Evolutionary conservation across 2,888 invertebrate species (phyloP).

Genomic region (Yponomeuta malinellus): DNA sequence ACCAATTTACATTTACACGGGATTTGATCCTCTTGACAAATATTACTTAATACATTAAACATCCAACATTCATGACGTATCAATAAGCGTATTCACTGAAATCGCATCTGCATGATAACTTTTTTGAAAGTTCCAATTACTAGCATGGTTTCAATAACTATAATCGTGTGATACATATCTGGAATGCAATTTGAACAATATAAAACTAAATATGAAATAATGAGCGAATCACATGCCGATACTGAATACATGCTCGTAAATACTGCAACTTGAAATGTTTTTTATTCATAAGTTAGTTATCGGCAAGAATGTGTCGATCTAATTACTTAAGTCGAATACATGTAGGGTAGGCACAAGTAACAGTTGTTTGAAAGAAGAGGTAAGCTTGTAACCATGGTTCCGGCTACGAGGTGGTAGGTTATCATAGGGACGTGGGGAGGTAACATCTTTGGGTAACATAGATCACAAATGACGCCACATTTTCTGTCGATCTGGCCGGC

Average conservation of each 20-base stretch:
- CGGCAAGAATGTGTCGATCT: background rate
- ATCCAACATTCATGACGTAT: background rate
- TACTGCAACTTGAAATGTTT: too few relatives aligned
- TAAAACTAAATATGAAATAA: too few relatives aligned
- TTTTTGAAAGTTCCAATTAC: background rate
- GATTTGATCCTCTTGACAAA: too few relatives aligned
- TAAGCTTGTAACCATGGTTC: slow-evolving; percentile 7
- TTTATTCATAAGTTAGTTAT: background rate
- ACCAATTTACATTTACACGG: too few relatives aligned
- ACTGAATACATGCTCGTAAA: background rate
- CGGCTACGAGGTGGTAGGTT: slow-evolving; percentile 7
- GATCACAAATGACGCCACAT: background rate
- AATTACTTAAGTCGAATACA: background rate
- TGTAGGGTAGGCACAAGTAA: background rate
- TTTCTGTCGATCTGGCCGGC: background rate
- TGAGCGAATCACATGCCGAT: background rate
- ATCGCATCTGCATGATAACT: background rate
- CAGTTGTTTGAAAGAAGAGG: background rate
- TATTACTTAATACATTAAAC: background rate
- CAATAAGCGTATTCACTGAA: background rate
- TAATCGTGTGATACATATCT: background rate
- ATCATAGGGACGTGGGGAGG: background rate
- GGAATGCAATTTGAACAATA: too few relatives aligned
- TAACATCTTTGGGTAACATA: background rate
- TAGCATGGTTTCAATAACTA: background rate